Evolutionary conservation across 1,140 invertebrate genomes (phyloP).

Genomic region (Stegodyphus mimosarum): DNA sequence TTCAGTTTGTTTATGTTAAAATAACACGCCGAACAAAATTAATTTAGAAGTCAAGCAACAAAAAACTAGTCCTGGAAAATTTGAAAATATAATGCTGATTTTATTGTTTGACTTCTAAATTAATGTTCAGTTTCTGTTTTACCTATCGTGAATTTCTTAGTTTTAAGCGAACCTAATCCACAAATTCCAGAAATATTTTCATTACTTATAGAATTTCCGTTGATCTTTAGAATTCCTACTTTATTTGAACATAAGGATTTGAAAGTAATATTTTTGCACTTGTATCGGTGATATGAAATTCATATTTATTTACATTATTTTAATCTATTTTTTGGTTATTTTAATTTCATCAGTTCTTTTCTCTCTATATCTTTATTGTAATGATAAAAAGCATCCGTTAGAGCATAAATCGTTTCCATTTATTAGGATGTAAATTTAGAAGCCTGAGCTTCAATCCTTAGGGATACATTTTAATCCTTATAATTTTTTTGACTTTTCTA

Average conservation of each 20-base stretch:
- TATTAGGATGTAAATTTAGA: neutral
- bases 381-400: neutral
- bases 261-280: constrained; percentile 24
- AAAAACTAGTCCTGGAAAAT: too few species aligned
- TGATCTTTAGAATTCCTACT: neutral
- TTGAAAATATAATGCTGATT: too few species aligned
- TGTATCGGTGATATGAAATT: constrained; percentile 6
- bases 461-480: too few species aligned
- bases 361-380: neutral
- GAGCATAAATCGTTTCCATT: constrained; percentile 3
- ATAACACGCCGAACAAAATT: too few species aligned
- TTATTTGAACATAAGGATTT: constrained; percentile 2
- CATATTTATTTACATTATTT: neutral
- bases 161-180: constrained; percentile 1
- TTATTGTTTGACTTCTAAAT: too few species aligned
- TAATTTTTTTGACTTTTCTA: too few species aligned
- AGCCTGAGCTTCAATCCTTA: too few species aligned
- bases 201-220: neutral
- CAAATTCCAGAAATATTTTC: constrained; percentile 22
- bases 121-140: neutral
- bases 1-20: too few species aligned
- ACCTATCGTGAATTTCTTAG: neutral
- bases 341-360: neutral
- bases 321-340: neutral
- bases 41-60: too few species aligned